A percentile compares a stretch with the other conserved stretches of the same genome.
Conservation (phyloP, 2,888 invertebrate genomes). For the Phengaris arion region DNA sequence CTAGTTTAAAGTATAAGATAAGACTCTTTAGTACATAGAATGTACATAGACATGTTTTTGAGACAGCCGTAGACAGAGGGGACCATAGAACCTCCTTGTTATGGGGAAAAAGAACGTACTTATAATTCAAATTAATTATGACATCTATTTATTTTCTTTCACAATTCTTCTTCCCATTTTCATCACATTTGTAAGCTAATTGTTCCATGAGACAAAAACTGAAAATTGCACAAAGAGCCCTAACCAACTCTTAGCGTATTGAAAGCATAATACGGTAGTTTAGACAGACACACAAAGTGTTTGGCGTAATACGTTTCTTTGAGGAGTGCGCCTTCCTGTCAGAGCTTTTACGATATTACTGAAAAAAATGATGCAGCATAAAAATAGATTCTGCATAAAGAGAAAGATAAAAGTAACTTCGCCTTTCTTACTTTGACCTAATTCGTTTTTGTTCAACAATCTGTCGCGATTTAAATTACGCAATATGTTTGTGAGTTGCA, state of each 20-base stretch:
- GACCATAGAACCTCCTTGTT: too few species aligned
- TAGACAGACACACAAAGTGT: conserved; percentile 29
- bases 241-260: conserved; percentile 28
- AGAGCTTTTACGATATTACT: conserved; percentile 40
- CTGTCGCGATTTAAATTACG: conserved; percentile 9
- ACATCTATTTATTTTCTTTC: too few species aligned
- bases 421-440: conserved; percentile 28
- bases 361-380: conserved; percentile 34
- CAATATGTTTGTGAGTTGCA: conserved; percentile 6
- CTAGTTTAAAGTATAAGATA: too few species aligned
- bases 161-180: too few species aligned
- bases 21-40: too few species aligned
- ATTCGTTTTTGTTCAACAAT: conserved; percentile 14
- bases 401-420: conserved; percentile 26
- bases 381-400: conserved; percentile 29
- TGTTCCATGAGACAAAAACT: not conserved
- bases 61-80: too few species aligned
- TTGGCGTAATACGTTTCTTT: conserved; percentile 32
- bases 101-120: too few species aligned
- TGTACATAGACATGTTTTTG: too few species aligned
- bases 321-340: conserved; percentile 30
- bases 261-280: conserved; percentile 18
- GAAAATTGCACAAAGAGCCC: not conserved
- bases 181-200: too few species aligned
- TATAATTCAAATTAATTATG: too few species aligned